Conservation (phyloP, 2,797 vertebrate species). For the Sebastes hubbsi region DNA sequence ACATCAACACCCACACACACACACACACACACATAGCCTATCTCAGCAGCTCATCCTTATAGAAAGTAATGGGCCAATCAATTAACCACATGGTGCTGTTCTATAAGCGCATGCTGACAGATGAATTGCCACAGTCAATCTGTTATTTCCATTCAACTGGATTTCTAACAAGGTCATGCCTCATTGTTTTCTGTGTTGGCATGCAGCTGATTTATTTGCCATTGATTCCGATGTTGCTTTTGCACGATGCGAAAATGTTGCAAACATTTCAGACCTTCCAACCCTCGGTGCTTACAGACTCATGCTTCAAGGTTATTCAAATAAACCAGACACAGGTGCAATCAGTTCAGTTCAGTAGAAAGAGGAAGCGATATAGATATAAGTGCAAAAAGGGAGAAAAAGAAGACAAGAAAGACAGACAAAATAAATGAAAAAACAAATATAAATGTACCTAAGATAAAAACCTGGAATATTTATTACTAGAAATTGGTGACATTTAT, state of each 20-base stretch:
- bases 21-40: background rate
- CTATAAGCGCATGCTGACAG: background rate
- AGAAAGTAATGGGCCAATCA: background rate
- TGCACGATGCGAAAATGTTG: background rate
- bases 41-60: background rate
- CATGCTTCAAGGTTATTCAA: background rate
- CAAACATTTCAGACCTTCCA: background rate
- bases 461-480: too few species aligned
- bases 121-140: conserved; percentile 1
- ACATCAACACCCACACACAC: background rate
- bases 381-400: too few species aligned
- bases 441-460: too few species aligned
- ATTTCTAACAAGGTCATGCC: background rate
- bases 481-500: too few species aligned
- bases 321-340: conserved; percentile 1
- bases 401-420: too few species aligned
- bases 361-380: too few species aligned
- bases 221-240: background rate
- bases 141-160: conserved; percentile 11
- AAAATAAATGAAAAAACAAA: too few species aligned
- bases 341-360: background rate
- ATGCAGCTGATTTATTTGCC: background rate
- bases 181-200: background rate
- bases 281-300: background rate
- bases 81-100: conserved; percentile 8